Evolutionary conservation across 2,888 invertebrate genomes (phyloP).

Genomic region (Coleophora deauratella): DNA sequence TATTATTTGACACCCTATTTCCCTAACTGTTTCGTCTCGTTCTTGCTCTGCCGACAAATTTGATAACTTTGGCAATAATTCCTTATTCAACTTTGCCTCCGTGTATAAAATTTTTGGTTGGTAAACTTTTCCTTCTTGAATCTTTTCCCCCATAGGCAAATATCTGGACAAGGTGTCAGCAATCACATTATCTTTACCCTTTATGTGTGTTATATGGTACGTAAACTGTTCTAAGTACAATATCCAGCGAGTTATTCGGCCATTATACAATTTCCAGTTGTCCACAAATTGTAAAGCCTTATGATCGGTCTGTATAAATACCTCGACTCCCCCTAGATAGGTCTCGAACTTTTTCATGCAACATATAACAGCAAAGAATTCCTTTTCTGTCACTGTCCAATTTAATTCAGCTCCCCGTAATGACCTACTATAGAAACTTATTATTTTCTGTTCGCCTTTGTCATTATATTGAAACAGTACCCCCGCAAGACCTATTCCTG

Average conservation of each 20-base stretch:
- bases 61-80: neutral
- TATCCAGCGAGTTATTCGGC: slow-evolving; percentile 22
- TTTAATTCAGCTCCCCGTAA: slow-evolving; percentile 13
- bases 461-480: slow-evolving; percentile 12
- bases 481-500: slow-evolving; percentile 15
- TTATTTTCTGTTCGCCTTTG: slow-evolving; percentile 7
- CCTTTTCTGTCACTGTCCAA: slow-evolving; percentile 23
- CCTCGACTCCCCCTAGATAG: slow-evolving; percentile 13
- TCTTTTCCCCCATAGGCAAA: slow-evolving; percentile 4
- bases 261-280: slow-evolving; percentile 18
- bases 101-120: slow-evolving; percentile 1
- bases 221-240: slow-evolving; percentile 20
- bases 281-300: slow-evolving; percentile 20
- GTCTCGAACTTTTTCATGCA: slow-evolving; percentile 21
- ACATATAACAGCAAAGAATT: slow-evolving; percentile 20
- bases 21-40: neutral
- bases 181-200: slow-evolving; percentile 20
- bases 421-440: slow-evolving; percentile 19
- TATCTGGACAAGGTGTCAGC: slow-evolving; percentile 24
- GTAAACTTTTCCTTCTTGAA: slow-evolving; percentile 1
- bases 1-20: too few relatives aligned
- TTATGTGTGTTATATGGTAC: slow-evolving; percentile 18
- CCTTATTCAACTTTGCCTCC: neutral
- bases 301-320: slow-evolving; percentile 24
- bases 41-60: neutral